Evolutionary conservation across 1,140 invertebrate genomes (phyloP), one percentile per base, ranked within the genome.

Genomic region (Physella acuta): DNA sequence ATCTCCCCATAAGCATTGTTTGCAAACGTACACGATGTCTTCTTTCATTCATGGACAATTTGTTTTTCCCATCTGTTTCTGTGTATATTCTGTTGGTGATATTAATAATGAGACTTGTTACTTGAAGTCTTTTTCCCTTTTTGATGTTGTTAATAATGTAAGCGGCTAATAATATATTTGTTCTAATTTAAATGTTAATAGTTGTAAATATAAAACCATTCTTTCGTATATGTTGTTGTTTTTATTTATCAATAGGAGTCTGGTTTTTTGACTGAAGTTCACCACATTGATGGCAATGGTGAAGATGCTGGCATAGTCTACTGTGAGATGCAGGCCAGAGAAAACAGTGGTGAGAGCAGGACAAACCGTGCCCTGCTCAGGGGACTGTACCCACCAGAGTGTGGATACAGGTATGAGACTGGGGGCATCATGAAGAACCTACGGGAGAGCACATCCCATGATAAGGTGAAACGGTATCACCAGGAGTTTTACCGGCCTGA

Each of bases 281-380:
- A 97, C 85, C 94, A 97, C 82, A 88, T 97, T 58, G 93, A 92
- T 80, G 91, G 90, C 3, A 89, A 93, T 71, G 95, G 94, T 2
- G 90, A 93, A 75, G 91, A 97, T 88, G 92, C 90, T 37, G 95
- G 95, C 37, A 92, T 96, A 34, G 93, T 96, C 1, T 97, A 97
- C 81, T 94, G 92, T 84, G 94, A 97, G 87, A 95, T 96, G 92
- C 93, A 96, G 91, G 90, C 28, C 33, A 77, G 88, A 31, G 93
- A 95, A 84, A 94, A 94, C 81, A 89, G 87, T 51, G 92, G 91
- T n/a, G 91, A 92, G 81, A 89, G 88, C 72, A 76, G 82, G 37
- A 83, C 85, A 31, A 87, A 91, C 74, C 82, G 89, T 55, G 88
- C 88, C 74, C 83, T 94, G 79, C 77, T 88, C 5, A 84, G 89